phyloP scores from a whole-genome alignment of 1,140 invertebrate genomes.

The Drosophila micromelanica region DNA sequence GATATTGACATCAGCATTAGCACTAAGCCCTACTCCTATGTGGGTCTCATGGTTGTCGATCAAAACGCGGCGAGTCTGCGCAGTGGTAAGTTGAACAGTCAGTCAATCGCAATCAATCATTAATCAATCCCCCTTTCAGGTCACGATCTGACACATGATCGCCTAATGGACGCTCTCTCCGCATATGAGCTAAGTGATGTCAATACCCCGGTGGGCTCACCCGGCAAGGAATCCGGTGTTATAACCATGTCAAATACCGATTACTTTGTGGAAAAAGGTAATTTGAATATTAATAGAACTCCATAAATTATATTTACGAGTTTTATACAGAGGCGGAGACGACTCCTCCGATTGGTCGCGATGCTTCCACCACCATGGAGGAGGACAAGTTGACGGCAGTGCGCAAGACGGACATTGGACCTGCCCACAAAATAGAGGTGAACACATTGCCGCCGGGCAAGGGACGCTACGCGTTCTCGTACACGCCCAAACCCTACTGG shows the following conservation, averaged over 20 bases:
- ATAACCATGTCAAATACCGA: constrained; percentile 81
- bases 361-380: constrained; percentile 50
- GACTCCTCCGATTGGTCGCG: constrained; percentile 47
- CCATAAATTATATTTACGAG: too few species aligned
- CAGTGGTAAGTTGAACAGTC: constrained; percentile 84
- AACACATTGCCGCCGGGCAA: constrained; percentile 92
- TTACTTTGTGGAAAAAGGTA: constrained; percentile 74
- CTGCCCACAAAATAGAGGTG: constrained; percentile 84
- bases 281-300: background rate
- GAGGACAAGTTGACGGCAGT: constrained; percentile 74
- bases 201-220: constrained; percentile 74
- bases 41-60: constrained; percentile 94
- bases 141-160: constrained; percentile 70
- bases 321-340: constrained; percentile 64
- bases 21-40: constrained; percentile 93
- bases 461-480: constrained; percentile 95
- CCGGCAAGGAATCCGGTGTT: constrained; percentile 80
- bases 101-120: background rate
- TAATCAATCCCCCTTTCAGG: constrained; percentile 28
- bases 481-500: constrained; percentile 92
- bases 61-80: constrained; percentile 92
- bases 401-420: constrained; percentile 83
- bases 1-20: constrained; percentile 90
- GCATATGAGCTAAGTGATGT: constrained; percentile 83
- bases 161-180: constrained; percentile 83